Conservation (phyloP, 2,797 vertebrate species). For the Mormyrus proboscirostris region DNA sequence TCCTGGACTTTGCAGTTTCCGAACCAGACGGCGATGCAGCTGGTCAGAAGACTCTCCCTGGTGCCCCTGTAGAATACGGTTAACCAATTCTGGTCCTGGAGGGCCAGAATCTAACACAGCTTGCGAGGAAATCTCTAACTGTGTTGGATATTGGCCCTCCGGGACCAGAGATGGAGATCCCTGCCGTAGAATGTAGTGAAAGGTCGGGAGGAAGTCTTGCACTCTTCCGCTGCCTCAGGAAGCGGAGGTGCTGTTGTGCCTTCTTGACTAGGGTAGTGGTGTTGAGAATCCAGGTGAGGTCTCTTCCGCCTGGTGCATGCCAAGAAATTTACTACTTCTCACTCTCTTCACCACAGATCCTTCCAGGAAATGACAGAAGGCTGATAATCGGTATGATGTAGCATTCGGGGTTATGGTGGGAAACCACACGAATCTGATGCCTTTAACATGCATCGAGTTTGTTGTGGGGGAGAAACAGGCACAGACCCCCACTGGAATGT, state of each 20-base stretch:
- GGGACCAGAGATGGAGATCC: background rate
- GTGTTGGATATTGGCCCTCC: background rate
- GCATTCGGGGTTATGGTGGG: background rate
- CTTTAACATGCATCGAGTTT: background rate
- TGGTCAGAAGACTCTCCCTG: background rate
- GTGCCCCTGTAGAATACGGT: background rate
- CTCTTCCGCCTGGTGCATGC: background rate
- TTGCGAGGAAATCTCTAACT: background rate
- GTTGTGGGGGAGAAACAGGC: background rate
- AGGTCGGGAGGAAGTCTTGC: no score
- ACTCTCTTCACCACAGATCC: background rate
- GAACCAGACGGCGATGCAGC: background rate
- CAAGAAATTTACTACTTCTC: background rate
- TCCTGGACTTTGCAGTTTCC: background rate
- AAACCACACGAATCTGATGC: background rate
- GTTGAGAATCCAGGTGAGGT: background rate
- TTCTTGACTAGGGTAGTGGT: background rate
- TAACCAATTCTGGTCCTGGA: background rate
- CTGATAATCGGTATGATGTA: background rate
- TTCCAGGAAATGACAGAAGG: background rate
- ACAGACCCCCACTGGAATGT: background rate
- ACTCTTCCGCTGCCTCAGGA: background rate
- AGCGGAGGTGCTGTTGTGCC: background rate
- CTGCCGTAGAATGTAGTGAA: background rate
- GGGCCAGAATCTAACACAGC: background rate